phyloP scores from a whole-genome alignment of 2,113 vertebrate species.

The Arenaria interpres region DNA sequence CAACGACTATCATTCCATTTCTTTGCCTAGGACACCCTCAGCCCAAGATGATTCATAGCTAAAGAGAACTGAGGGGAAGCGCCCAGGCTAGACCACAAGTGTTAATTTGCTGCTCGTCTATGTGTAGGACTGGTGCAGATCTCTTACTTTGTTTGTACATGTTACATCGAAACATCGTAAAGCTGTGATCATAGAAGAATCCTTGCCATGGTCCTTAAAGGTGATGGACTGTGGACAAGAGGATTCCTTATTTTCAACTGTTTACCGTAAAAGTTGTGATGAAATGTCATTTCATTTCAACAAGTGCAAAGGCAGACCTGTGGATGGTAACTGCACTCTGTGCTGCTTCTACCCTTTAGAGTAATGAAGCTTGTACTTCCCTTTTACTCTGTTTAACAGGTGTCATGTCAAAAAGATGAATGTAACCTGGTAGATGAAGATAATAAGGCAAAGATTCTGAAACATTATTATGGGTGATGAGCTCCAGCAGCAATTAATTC shows the following conservation, averaged over 20 bases:
- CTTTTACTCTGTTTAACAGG: background rate
- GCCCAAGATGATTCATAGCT: background rate
- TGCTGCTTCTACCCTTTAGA: background rate
- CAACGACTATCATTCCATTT: background rate
- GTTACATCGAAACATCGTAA: background rate
- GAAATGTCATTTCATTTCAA: background rate
- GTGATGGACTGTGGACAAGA: background rate
- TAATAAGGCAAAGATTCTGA: slow-evolving; percentile 23
- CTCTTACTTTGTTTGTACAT: background rate
- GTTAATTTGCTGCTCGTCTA: background rate
- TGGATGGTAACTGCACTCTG: background rate
- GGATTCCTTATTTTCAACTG: background rate
- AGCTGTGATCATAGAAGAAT: background rate
- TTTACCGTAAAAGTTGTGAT: background rate
- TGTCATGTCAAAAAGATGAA: background rate
- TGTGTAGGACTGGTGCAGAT: background rate
- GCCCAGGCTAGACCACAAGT: background rate
- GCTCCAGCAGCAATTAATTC: slow-evolving; percentile 23
- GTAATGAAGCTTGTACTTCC: background rate
- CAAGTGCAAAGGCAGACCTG: background rate
- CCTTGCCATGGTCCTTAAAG: background rate
- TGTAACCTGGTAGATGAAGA: background rate
- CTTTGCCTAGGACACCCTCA: background rate
- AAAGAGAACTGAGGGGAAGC: background rate
- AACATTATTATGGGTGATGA: background rate